These are phyloP conservation scores for Apogon hyalosoma DNA, from an alignment of 2,797 vertebrate genomes.

Conservation along the genomic window DNA sequence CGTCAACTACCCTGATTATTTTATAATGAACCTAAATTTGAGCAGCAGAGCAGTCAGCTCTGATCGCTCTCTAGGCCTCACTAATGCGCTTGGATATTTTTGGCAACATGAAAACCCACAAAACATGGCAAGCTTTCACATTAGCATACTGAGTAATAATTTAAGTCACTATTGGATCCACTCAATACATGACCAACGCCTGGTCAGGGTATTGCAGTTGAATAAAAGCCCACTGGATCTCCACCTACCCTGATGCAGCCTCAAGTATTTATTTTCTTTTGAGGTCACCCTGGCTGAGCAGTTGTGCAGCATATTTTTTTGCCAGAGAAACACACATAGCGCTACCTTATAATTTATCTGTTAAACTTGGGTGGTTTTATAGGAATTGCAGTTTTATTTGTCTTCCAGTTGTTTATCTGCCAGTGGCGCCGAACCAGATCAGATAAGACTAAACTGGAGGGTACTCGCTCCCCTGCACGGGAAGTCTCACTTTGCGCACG, in stretches of 20 bases:
- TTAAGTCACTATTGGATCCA: conserved; percentile 58
- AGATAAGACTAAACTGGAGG: conserved; percentile 64
- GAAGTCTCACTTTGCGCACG: conserved; percentile 30
- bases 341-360: conserved; percentile 61
- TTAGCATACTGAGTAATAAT: conserved; percentile 72
- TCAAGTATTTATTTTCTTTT: conserved; percentile 65
- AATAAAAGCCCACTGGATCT: conserved; percentile 38
- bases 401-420: conserved; percentile 70
- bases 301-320: conserved; percentile 23
- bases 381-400: conserved; percentile 64
- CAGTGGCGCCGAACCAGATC: conserved; percentile 66
- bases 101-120: conserved; percentile 69
- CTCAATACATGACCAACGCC: conserved; percentile 43
- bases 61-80: conserved; percentile 64
- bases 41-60: conserved; percentile 70
- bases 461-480: conserved; percentile 29
- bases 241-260: conserved; percentile 42
- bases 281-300: conserved; percentile 54
- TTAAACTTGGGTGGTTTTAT: conserved; percentile 58
- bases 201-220: conserved; percentile 42
- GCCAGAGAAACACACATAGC: conserved; percentile 42
- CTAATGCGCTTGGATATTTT: conserved; percentile 79
- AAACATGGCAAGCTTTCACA: conserved; percentile 67
- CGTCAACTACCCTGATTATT: conserved; percentile 80
- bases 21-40: conserved; percentile 83